Evolutionary conservation across 2,888 invertebrate species (phyloP), one percentile per base, ranked within the genome.

Genomic region (Habrosyne pyritoides): DNA sequence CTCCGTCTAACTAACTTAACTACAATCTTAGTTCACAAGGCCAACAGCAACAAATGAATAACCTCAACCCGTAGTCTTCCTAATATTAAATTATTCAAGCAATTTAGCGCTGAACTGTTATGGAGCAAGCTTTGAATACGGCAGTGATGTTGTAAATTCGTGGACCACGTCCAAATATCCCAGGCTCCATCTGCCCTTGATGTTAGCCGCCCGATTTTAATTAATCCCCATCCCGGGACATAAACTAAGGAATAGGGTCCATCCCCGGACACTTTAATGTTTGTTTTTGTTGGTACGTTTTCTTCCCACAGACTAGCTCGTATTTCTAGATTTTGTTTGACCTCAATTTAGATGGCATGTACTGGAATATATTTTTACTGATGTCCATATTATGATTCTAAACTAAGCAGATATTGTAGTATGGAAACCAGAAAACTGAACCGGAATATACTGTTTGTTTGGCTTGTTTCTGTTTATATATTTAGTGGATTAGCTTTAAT

Each of bases 51-150:
- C 42, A 42, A 42, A 42, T 18, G 42, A 18, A 42, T 14, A 36
- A 36, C 42, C 14, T 18, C 42, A 42, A 14, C 42, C 42, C 14
- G 18, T 8, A 42, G 33, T n/a, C n/a, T n/a, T 33, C 42, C 42
- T 42, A 42, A 42, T 42, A 42, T 42, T 42, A 42, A 42, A 42
- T 42, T 18, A 42, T 42, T 42, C 42, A 42, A 42, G 42, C 42
- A 42, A 42, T 42, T 42, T 18, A 42, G 18, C 42, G 42, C 42
- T 42, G 42, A 42, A 42, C 42, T 42, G 42, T 42, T 42, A 42
- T 42, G 18, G 42, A 42, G 42, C 18, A 42, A 42, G 42, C 42
- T 42, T 42, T 42, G 42, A 42, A 42, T 42, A 42, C 42, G 42
- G 36, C 42, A 42, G 42, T 42, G 42, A 18, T 18, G 42, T 42